These are phyloP conservation scores for Drosophila subpulchrella DNA, from an alignment of 1,140 invertebrate species.

Conservation along the genomic window DNA sequence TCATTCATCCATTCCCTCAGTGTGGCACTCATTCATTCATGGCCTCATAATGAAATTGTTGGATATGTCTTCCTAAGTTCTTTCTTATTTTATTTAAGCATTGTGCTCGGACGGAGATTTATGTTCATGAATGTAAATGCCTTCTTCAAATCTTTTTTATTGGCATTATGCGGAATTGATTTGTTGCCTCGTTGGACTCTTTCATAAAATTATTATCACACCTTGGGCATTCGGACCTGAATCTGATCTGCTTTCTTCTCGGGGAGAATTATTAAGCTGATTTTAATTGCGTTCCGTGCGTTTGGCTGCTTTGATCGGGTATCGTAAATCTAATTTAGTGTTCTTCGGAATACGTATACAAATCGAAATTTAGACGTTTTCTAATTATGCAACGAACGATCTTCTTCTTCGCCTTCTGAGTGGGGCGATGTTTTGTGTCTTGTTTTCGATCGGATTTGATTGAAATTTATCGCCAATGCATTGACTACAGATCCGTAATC, in stretches of 20 bases:
- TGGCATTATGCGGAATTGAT: conserved; percentile 71
- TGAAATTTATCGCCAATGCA: conserved; percentile 74
- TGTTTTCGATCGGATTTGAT: conserved; percentile 58
- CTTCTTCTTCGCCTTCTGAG: conserved; percentile 18
- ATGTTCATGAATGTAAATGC: conserved; percentile 80
- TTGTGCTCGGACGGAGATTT: conserved; percentile 62
- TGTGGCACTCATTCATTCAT: conserved; percentile 45
- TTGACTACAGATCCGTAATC: conserved; percentile 61
- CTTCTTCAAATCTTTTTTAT: conserved; percentile 79
- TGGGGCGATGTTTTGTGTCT: conserved; percentile 50
- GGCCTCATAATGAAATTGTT: conserved; percentile 76
- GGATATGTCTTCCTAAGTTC: conserved; percentile 56
- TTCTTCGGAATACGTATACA: conserved; percentile 15
- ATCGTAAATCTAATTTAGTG: conserved; percentile 81
- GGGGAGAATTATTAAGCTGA: conserved; percentile 75
- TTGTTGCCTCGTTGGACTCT: conserved; percentile 67
- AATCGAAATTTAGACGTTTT: conserved; percentile 56
- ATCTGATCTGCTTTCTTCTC: conserved; percentile 37
- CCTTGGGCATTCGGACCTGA: conserved; percentile 54
- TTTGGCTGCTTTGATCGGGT: conserved; percentile 49
- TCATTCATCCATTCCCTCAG: conserved; percentile 35
- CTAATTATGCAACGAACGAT: conserved; percentile 69
- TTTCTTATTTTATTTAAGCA: conserved; percentile 29
- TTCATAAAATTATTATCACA: conserved; percentile 84
- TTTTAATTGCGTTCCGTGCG: conserved; percentile 76